phyloP scores from a whole-genome alignment of 2,888 invertebrate species.

The Steinernema scapterisci region DNA sequence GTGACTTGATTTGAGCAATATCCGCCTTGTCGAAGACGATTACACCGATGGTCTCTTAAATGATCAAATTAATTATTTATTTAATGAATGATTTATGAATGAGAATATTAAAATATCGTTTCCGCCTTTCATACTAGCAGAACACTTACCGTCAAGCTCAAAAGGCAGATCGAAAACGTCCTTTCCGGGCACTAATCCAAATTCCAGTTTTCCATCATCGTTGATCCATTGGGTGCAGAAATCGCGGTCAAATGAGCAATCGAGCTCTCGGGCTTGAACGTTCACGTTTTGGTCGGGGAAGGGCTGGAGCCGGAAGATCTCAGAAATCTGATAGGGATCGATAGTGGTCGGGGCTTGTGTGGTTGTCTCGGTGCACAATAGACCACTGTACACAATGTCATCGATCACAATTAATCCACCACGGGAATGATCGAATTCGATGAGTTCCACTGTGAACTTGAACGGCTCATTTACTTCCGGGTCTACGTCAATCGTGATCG shows the following conservation, averaged over 20 bases:
- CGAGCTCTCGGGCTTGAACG: constrained; percentile 36
- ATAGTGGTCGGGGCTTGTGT: constrained; percentile 25
- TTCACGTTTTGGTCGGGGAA: constrained; percentile 20
- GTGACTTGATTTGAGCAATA: constrained; percentile 12
- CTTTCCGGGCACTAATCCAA: constrained; percentile 50
- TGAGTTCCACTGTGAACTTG: constrained; percentile 63
- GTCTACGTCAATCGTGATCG: constrained; percentile 61
- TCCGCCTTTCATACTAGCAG: neutral
- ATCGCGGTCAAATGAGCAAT: constrained; percentile 63
- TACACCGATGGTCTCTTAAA: constrained; percentile 18
- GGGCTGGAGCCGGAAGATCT: constrained; percentile 18
- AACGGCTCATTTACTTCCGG: constrained; percentile 62
- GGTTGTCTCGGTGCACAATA: constrained; percentile 25
- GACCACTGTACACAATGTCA: constrained; percentile 38
- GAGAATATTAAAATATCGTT: too few species aligned
- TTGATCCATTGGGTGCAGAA: constrained; percentile 64
- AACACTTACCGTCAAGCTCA: constrained; percentile 15
- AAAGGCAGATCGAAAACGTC: constrained; percentile 34
- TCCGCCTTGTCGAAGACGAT: constrained; percentile 18
- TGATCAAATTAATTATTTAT: too few species aligned
- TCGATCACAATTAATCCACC: constrained; percentile 56
- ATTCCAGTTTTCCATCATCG: constrained; percentile 50
- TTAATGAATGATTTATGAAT: too few species aligned
- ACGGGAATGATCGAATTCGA: constrained; percentile 57
- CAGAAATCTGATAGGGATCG: constrained; percentile 1